These are phyloP conservation scores for Dromococcyx pavoninus DNA, from an alignment of 2,797 vertebrate species.

Conservation along the genomic window DNA sequence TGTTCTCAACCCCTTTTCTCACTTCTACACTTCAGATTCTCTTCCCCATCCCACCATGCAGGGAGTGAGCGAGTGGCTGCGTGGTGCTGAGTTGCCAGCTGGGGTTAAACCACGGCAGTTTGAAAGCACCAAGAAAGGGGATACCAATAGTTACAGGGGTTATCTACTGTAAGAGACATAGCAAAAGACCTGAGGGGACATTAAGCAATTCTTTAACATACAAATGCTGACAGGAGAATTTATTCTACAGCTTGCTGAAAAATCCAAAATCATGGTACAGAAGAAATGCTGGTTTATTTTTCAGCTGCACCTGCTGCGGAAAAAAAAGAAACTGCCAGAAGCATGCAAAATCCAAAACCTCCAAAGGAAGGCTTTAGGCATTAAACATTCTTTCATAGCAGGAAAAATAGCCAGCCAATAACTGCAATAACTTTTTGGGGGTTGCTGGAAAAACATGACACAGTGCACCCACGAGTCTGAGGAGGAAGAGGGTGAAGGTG, in stretches of 20 bases:
- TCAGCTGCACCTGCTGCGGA: background rate
- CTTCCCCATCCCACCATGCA: too few species aligned
- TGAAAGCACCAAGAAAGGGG: background rate
- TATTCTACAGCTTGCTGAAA: background rate
- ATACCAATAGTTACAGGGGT: background rate
- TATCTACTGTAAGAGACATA: background rate
- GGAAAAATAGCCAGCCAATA: background rate
- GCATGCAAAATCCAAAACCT: background rate
- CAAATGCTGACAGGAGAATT: background rate
- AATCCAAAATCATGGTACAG: background rate
- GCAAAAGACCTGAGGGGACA: background rate
- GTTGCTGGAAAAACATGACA: background rate
- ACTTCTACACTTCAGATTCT: too few species aligned
- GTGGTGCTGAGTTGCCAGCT: too few species aligned
- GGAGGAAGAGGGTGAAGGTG: background rate
- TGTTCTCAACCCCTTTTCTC: too few species aligned
- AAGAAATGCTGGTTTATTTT: background rate
- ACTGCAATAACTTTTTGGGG: background rate
- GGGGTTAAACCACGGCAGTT: background rate
- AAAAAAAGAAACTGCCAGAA: slow-evolving; percentile 20
- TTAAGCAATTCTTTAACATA: background rate
- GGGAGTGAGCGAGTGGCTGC: too few species aligned
- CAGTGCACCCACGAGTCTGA: background rate
- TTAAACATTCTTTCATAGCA: background rate
- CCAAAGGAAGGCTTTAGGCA: background rate